Evolutionary conservation across 1,140 invertebrate genomes (phyloP), one percentile per base, ranked within the genome.

Genomic region (Acromyrmex heyeri): DNA sequence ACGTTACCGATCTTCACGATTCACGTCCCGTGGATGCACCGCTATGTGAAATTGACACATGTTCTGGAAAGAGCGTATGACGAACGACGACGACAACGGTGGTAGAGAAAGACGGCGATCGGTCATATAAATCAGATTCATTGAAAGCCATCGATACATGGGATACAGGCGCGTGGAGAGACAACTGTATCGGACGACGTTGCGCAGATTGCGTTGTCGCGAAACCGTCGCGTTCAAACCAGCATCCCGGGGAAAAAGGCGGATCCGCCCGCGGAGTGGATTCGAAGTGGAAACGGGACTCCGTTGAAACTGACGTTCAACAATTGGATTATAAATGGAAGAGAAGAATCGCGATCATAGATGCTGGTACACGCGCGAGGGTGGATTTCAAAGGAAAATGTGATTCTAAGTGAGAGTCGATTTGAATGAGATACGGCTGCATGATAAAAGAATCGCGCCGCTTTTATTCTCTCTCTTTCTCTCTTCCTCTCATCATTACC

Each of bases 381-480:
- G 69, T 55, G 12, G 57, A 65, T 57, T 81, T 81, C 55, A 38
- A 79, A 50, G 69, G 57, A 27, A 34, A 48, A 18, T 59, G 53
- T 12, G 81, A 86, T 34, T 76, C 65, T 70, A 86, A 62, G 88
- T 89, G 76, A 88, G 64, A 78, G 61, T 78, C 61, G 75, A 85
- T 85, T 85, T 85, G 59, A 65, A 85, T 85, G 73, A 77, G 73
- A 64, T 85, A 85, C 55, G 30, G 48, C 24, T 34, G 73, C 16
- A 30, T 21, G 82, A 78, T 85, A 67, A 78, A 85, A 61, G 61
- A 21, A 76, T 18, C 69, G 55, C 27, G 27, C 14, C 16, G 67
- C 38, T 34, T 61, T 61, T 38, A 21, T n/a, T 44, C 34, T 73
- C 55, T 44, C 7, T 44, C 7, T 24, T 21, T 18, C 38, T 55